These are phyloP conservation scores for Dendroctonus valens DNA, from an alignment of 1,140 invertebrate genomes.

Conservation along the genomic window DNA sequence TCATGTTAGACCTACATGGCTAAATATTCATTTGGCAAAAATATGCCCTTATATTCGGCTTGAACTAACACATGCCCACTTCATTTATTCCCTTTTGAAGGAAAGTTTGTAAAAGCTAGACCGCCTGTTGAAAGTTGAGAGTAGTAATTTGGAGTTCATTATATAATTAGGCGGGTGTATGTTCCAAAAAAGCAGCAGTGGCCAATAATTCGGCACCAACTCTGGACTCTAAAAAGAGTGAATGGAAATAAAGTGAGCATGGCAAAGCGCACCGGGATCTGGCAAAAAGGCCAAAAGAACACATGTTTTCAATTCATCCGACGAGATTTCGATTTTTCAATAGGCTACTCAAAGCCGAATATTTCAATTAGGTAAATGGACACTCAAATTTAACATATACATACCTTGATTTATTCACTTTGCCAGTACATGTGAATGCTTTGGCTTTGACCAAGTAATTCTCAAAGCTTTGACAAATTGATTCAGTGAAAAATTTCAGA, in stretches of 20 bases:
- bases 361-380: conserved; percentile 50
- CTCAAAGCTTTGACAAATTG: too few species aligned
- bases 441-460: too few species aligned
- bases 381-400: conserved; percentile 40
- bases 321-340: conserved; percentile 46
- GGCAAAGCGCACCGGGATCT: conserved; percentile 15
- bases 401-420: background rate
- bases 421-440: too few species aligned
- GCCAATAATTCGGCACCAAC: conserved; percentile 25
- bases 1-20: too few species aligned
- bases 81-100: conserved; percentile 9
- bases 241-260: conserved; percentile 33
- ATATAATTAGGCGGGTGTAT: conserved; percentile 27
- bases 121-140: conserved; percentile 1
- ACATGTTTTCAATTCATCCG: conserved; percentile 42
- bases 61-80: conserved; percentile 1
- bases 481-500: too few species aligned
- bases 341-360: conserved; percentile 43
- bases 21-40: too few species aligned
- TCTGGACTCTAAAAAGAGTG: conserved; percentile 15
- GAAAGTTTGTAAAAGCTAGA: conserved; percentile 6
- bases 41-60: too few species aligned
- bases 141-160: conserved; percentile 17
- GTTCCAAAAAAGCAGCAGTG: conserved; percentile 21
- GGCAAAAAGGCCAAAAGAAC: conserved; percentile 39